Conservation (phyloP, 2,797 vertebrate species). For the Poecile montanus region DNA sequence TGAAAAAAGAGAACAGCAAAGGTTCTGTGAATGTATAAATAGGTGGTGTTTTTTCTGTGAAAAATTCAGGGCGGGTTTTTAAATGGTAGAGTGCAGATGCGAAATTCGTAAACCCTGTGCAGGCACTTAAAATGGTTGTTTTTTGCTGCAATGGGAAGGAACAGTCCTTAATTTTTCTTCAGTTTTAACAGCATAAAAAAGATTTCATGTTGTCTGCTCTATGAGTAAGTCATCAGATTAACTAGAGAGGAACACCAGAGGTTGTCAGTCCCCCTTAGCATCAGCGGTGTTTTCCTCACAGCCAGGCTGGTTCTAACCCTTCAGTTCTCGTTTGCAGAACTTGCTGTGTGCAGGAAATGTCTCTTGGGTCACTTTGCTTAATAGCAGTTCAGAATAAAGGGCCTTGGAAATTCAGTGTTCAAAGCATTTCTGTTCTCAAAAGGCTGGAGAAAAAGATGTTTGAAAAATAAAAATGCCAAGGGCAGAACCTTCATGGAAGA, state of each 20-base stretch:
- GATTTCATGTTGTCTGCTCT: background rate
- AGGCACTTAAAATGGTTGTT: background rate
- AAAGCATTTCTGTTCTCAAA: background rate
- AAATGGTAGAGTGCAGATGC: background rate
- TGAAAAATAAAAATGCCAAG: background rate
- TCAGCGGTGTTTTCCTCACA: background rate
- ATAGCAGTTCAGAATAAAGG: background rate
- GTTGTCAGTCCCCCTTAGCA: slow-evolving; percentile 22
- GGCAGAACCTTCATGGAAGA: background rate
- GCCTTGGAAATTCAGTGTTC: accelerated
- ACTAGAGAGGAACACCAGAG: background rate
- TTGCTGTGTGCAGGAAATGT: background rate
- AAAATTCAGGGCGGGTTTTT: background rate
- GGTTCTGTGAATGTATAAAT: background rate
- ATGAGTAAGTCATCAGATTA: background rate
- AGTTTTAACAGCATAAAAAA: background rate
- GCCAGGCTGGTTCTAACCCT: background rate
- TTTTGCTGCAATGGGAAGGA: background rate
- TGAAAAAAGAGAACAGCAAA: background rate
- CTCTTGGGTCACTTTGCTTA: background rate
- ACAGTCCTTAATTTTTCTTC: background rate
- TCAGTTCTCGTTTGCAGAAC: background rate
- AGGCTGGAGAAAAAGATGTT: background rate
- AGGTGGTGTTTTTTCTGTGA: background rate
- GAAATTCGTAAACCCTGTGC: background rate